These are phyloP conservation scores for Capricornis sumatraensis DNA, from an alignment of 2,113 vertebrate species.

Conservation along the genomic window DNA sequence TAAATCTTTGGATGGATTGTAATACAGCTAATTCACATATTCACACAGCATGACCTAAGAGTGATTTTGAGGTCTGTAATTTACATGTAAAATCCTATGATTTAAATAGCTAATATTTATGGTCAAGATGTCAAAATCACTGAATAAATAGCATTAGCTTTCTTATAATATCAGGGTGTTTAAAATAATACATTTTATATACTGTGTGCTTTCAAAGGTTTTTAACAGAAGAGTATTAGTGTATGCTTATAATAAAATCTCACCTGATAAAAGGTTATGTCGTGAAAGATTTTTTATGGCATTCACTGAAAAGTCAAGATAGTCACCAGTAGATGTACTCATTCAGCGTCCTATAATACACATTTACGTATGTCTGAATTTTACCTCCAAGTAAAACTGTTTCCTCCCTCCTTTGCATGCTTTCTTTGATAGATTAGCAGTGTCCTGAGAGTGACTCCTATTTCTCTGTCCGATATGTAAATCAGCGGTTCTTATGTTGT, in stretches of 20 bases:
- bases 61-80: background rate
- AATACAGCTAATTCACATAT: background rate
- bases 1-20: background rate
- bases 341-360: background rate
- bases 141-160: background rate
- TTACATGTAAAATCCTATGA: background rate
- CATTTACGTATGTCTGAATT: background rate
- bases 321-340: background rate
- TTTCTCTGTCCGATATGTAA: background rate
- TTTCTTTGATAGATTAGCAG: background rate
- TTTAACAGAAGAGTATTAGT: background rate
- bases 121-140: slow-evolving; percentile 12
- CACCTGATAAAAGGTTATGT: background rate
- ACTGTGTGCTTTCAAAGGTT: background rate
- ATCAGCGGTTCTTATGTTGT: background rate
- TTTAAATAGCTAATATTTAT: slow-evolving; percentile 19
- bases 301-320: background rate
- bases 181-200: slow-evolving; percentile 26
- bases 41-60: background rate
- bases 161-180: background rate
- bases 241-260: background rate
- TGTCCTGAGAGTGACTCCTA: background rate
- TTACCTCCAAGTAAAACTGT: background rate
- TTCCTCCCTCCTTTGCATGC: background rate
- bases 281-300: background rate